These are phyloP conservation scores for Eristalinus sepulchralis DNA, from an alignment of 2,888 invertebrate genomes.

Conservation along the genomic window DNA sequence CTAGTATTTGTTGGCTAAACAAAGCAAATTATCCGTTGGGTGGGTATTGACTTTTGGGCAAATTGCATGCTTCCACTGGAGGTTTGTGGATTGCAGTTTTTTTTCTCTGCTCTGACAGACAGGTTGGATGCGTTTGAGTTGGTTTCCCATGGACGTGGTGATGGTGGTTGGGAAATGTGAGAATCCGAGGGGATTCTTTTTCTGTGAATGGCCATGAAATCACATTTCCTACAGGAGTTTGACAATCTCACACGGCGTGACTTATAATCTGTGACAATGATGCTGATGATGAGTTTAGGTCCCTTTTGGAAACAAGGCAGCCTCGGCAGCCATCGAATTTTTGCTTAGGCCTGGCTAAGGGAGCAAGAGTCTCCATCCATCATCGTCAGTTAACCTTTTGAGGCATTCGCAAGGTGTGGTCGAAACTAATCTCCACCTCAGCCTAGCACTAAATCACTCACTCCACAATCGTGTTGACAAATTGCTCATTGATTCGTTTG, in stretches of 20 bases:
- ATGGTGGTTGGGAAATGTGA: not conserved
- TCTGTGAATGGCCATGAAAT: not conserved
- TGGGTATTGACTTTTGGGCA: not conserved
- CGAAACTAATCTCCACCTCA: not conserved
- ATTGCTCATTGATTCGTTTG: not conserved
- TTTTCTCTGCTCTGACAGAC: not conserved
- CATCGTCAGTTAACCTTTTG: too few species aligned
- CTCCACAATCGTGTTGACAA: not conserved
- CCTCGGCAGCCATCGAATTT: too few species aligned
- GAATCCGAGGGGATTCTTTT: not conserved
- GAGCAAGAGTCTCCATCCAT: too few species aligned
- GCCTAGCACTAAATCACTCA: not conserved
- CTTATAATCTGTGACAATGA: not conserved
- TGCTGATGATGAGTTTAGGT: too few species aligned
- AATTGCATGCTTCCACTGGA: not conserved
- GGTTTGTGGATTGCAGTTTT: not conserved
- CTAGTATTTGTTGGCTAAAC: constrained; percentile 14
- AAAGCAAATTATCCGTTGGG: constrained; percentile 6
- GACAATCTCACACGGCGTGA: too few species aligned
- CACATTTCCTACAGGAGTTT: not conserved
- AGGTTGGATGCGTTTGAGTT: not conserved
- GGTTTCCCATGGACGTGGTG: not conserved
- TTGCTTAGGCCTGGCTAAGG: too few species aligned
- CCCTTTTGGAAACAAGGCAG: too few species aligned
- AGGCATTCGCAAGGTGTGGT: too few species aligned